Conservation (phyloP, 2,113 vertebrate species). For the Phalacrocorax brasilianus region DNA sequence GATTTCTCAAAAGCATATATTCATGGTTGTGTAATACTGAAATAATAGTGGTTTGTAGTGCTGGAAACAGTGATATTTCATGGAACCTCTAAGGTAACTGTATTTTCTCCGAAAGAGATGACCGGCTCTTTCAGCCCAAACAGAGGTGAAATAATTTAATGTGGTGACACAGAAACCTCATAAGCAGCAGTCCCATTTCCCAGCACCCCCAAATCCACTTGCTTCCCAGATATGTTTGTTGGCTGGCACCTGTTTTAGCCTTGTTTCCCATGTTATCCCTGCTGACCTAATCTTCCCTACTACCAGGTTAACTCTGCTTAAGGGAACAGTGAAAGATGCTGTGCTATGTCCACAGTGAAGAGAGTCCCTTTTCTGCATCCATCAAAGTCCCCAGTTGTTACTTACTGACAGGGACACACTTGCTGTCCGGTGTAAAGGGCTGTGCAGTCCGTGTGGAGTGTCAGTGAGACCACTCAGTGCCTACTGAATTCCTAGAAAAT, state of each 20-base stretch:
- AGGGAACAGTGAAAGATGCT: not conserved
- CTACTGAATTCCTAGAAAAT: not conserved
- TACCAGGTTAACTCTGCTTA: not conserved
- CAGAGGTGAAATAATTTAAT: not conserved
- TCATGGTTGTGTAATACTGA: not conserved
- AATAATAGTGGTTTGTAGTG: not conserved
- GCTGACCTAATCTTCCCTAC: not conserved
- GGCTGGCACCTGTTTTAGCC: not conserved
- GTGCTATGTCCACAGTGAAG: not conserved
- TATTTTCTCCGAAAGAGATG: not conserved
- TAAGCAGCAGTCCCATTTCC: not conserved
- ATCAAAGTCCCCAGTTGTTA: not conserved
- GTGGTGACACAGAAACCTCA: not conserved
- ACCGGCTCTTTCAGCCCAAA: not conserved
- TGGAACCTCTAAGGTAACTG: not conserved
- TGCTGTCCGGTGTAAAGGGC: not conserved
- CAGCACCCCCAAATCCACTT: not conserved
- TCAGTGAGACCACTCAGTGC: not conserved
- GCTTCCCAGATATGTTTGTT: not conserved
- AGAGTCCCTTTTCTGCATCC: not conserved
- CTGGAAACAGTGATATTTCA: not conserved
- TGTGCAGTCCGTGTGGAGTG: not conserved
- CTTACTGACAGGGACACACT: rapidly evolving
- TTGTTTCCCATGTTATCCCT: not conserved
- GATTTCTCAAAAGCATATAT: not conserved